Conservation (phyloP, 2,888 invertebrate genomes). For the Philereme transversata region DNA sequence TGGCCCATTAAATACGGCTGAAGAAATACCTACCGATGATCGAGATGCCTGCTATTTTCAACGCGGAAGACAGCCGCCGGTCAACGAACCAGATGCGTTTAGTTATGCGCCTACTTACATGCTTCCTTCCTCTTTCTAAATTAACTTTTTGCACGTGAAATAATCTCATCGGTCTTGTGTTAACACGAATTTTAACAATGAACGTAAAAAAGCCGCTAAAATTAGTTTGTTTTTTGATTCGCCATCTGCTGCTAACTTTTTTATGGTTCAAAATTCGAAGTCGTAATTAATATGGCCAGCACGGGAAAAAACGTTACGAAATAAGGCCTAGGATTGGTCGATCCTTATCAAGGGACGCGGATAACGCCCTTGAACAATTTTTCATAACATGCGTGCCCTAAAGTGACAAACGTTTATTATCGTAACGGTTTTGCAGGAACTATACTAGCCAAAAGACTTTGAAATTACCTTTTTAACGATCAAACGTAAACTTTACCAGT, state of each 20-base stretch:
- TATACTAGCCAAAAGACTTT: background rate
- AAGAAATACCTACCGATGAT: conserved; percentile 34
- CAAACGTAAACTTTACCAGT: background rate
- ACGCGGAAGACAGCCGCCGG: conserved; percentile 60
- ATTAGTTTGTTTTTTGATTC: background rate
- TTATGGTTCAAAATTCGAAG: conserved; percentile 12
- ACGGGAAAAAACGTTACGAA: conserved; percentile 60
- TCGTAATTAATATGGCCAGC: conserved; percentile 33
- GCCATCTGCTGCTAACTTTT: conserved; percentile 1
- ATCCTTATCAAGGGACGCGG: conserved; percentile 72
- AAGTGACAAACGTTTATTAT: no score
- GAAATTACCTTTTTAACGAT: background rate
- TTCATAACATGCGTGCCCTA: conserved; percentile 57
- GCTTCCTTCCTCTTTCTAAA: conserved; percentile 46
- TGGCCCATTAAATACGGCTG: conserved; percentile 33
- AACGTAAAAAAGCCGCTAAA: no score
- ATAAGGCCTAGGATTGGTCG: conserved; percentile 63
- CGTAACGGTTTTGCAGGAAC: no score
- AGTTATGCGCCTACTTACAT: conserved; percentile 46
- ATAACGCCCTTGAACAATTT: conserved; percentile 58
- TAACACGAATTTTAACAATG: background rate
- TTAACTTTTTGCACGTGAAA: conserved; percentile 12
- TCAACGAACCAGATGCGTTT: conserved; percentile 54
- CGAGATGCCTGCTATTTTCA: conserved; percentile 57
- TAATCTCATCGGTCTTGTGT: background rate